These are phyloP conservation scores for Meteorus cinctellus DNA, from an alignment of 2,888 invertebrate species.

Conservation along the genomic window DNA sequence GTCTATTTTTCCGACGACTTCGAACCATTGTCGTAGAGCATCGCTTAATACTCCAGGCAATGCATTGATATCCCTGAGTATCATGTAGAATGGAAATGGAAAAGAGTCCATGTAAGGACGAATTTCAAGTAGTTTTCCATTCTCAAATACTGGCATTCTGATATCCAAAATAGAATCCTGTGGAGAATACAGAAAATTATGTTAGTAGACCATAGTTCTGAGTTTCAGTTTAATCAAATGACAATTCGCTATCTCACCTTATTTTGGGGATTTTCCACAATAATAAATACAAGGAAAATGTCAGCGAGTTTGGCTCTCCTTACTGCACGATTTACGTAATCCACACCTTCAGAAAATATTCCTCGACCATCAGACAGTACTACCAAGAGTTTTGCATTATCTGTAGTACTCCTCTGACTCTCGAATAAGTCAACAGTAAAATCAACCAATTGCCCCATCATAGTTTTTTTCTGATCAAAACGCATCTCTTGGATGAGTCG, in stretches of 20 bases:
- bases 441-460: constrained; percentile 87
- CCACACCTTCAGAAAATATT: constrained; percentile 90
- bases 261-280: constrained; percentile 94
- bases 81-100: constrained; percentile 98
- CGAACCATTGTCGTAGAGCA: constrained; percentile 98
- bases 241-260: constrained; percentile 77
- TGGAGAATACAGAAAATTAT: constrained; percentile 61
- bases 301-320: constrained; percentile 86
- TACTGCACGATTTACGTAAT: constrained; percentile 85
- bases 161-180: constrained; percentile 95
- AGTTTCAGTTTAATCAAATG: background rate
- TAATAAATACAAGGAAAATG: constrained; percentile 95
- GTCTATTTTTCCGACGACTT: constrained; percentile 85
- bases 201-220: background rate
- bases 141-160: constrained; percentile 83
- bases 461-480: constrained; percentile 93
- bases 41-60: constrained; percentile 95
- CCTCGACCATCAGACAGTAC: constrained; percentile 97
- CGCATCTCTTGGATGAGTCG: constrained; percentile 86
- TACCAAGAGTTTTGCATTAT: constrained; percentile 89
- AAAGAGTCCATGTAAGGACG: constrained; percentile 94
- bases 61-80: constrained; percentile 90
- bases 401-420: constrained; percentile 75
- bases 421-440: constrained; percentile 83
- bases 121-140: constrained; percentile 78